phyloP scores from a whole-genome alignment of 1,140 invertebrate genomes.

The Holotrichia oblita region DNA sequence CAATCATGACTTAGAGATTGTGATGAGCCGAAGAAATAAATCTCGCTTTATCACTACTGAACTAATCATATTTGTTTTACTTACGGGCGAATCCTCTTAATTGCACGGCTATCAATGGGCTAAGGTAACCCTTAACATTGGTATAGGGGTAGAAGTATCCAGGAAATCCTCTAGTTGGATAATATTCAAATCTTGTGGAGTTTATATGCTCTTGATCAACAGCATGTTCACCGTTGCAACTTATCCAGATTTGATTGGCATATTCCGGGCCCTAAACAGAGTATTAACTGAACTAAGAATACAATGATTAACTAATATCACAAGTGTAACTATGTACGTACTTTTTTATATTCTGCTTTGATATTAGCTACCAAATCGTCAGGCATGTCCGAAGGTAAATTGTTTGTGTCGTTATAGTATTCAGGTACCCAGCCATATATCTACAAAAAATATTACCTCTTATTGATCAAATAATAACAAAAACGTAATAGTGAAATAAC shows the following conservation, averaged over 20 bases:
- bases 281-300: slow-evolving; percentile 31
- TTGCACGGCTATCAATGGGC: slow-evolving; percentile 87
- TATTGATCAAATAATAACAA: too few relatives aligned
- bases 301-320: slow-evolving; percentile 22
- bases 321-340: slow-evolving; percentile 28
- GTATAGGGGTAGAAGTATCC: slow-evolving; percentile 85
- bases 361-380: slow-evolving; percentile 79
- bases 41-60: too few relatives aligned
- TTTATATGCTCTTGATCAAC: slow-evolving; percentile 79
- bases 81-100: slow-evolving; percentile 75
- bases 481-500: too few relatives aligned
- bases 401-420: slow-evolving; percentile 78
- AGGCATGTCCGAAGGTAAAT: slow-evolving; percentile 77
- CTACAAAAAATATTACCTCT: slow-evolving; percentile 62
- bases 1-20: too few relatives aligned
- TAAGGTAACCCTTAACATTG: slow-evolving; percentile 82
- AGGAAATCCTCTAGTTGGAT: slow-evolving; percentile 78
- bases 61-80: slow-evolving; percentile 42
- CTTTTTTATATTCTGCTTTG: slow-evolving; percentile 58
- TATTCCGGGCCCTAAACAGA: slow-evolving; percentile 24
- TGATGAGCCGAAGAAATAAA: too few relatives aligned
- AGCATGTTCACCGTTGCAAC: slow-evolving; percentile 81
- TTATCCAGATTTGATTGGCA: slow-evolving; percentile 78
- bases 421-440: slow-evolving; percentile 84
- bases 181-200: slow-evolving; percentile 69